Evolutionary conservation across 2,113 vertebrate species (phyloP).

Genomic region (Boleophthalmus pectinirostris): DNA sequence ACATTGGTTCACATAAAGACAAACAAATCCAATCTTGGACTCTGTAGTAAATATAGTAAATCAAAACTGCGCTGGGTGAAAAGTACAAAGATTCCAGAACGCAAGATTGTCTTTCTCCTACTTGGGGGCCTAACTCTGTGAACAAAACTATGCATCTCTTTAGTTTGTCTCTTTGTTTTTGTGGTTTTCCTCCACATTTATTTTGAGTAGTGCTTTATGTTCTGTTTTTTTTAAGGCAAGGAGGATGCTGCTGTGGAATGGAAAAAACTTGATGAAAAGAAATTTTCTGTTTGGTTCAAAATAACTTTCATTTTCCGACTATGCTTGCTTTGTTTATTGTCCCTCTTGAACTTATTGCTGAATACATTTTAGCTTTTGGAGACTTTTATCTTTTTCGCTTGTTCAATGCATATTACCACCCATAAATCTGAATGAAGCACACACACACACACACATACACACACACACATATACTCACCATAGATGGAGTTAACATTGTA

Average conservation of each 20-base stretch:
- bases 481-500: constrained; percentile 29
- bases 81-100: not conserved
- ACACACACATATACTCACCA: not conserved
- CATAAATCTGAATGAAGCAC: constrained; percentile 40
- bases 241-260: constrained; percentile 2
- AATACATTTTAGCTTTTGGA: constrained; percentile 30
- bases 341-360: constrained; percentile 28
- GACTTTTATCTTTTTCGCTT: constrained; percentile 33
- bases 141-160: not conserved
- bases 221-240: not conserved
- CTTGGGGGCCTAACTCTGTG: not conserved
- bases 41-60: not conserved
- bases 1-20: not conserved
- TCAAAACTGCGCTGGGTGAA: not conserved
- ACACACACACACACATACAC: constrained; percentile 12
- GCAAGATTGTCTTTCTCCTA: not conserved
- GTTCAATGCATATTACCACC: constrained; percentile 26
- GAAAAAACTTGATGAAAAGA: constrained; percentile 5
- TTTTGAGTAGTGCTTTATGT: constrained; percentile 2
- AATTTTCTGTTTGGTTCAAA: constrained; percentile 19
- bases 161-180: not conserved
- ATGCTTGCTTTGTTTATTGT: constrained; percentile 37
- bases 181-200: not conserved
- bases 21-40: not conserved
- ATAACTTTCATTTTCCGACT: constrained; percentile 33